Percentiles rank a stretch among this genome's conserved stretches.
Evolutionary conservation across 2,113 vertebrate species (phyloP).

Genomic region (Syngnathus floridae): DNA sequence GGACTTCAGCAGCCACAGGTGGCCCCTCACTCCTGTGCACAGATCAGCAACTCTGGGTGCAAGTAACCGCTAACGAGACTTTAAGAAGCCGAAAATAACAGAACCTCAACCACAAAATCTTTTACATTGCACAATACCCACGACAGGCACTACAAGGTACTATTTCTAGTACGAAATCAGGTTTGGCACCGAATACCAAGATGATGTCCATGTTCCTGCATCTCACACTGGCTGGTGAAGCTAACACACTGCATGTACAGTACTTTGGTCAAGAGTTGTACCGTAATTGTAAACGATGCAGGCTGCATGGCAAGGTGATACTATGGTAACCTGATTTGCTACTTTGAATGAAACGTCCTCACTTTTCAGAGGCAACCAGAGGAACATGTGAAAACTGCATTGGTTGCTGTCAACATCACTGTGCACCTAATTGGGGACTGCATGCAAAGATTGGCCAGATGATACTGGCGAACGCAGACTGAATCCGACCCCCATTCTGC

Average conservation of each 20-base stretch:
- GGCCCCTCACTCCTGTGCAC: slow-evolving; percentile 42
- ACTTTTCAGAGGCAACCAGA: slow-evolving; percentile 32
- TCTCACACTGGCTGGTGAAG: slow-evolving; percentile 3
- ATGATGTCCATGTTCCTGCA: too few relatives aligned
- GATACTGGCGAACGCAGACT: slow-evolving; percentile 74
- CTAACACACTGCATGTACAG: too few relatives aligned
- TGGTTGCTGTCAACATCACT: slow-evolving; percentile 54
- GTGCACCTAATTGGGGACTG: slow-evolving; percentile 58
- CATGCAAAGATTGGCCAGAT: slow-evolving; percentile 69
- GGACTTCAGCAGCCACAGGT: slow-evolving; percentile 42
- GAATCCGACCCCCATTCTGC: slow-evolving; percentile 77
- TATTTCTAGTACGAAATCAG: too few relatives aligned
- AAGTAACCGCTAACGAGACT: background rate
- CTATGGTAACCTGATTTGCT: background rate
- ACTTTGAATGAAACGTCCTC: slow-evolving; percentile 4
- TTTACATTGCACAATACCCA: background rate
- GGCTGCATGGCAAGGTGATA: background rate
- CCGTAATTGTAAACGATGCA: too few relatives aligned
- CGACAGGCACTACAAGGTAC: too few relatives aligned
- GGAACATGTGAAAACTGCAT: slow-evolving; percentile 18
- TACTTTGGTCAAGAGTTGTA: too few relatives aligned
- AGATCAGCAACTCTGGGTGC: slow-evolving; percentile 31
- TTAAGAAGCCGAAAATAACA: background rate
- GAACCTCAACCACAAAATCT: background rate
- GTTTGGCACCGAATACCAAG: too few relatives aligned